A percentile compares a stretch with the other conserved stretches of the same genome.
Conservation (phyloP, 2,888 invertebrate genomes). For the Dicyrtoma fusca region DNA sequence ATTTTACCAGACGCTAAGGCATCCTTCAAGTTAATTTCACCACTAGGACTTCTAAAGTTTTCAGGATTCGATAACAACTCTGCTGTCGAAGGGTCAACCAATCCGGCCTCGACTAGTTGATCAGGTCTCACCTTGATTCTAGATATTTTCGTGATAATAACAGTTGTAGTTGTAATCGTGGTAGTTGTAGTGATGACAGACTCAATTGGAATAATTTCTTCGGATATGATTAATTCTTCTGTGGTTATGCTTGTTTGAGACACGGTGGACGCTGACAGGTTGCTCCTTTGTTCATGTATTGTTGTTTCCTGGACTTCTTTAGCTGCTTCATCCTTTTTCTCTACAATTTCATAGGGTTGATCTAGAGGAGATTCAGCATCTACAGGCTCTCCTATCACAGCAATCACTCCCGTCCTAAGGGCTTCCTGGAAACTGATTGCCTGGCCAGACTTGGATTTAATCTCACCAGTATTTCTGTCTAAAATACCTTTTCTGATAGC, state of each 20-base stretch:
- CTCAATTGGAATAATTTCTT: slow-evolving; percentile 57
- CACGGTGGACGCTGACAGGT: not conserved
- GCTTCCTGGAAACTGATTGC: slow-evolving; percentile 74
- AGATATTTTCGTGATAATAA: slow-evolving; percentile 55
- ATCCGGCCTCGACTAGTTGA: slow-evolving; percentile 76
- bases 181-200: slow-evolving; percentile 54
- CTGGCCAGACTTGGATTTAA: slow-evolving; percentile 65
- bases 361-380: not conserved
- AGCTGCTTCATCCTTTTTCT: not conserved
- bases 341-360: not conserved
- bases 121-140: slow-evolving; percentile 63
- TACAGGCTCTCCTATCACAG: slow-evolving; percentile 68
- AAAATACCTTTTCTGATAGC: slow-evolving; percentile 77
- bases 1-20: slow-evolving; percentile 73
- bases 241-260: not conserved
- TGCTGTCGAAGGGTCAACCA: slow-evolving; percentile 78
- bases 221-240: slow-evolving; percentile 42
- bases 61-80: slow-evolving; percentile 69
- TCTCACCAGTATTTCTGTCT: slow-evolving; percentile 71
- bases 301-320: not conserved
- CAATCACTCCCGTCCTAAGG: slow-evolving; percentile 75
- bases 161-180: slow-evolving; percentile 53
- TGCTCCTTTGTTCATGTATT: not conserved
- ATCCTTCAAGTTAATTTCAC: slow-evolving; percentile 72
- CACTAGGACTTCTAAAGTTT: slow-evolving; percentile 66